phyloP scores from a whole-genome alignment of 2,888 invertebrate species.

The Drosophila putrida region DNA sequence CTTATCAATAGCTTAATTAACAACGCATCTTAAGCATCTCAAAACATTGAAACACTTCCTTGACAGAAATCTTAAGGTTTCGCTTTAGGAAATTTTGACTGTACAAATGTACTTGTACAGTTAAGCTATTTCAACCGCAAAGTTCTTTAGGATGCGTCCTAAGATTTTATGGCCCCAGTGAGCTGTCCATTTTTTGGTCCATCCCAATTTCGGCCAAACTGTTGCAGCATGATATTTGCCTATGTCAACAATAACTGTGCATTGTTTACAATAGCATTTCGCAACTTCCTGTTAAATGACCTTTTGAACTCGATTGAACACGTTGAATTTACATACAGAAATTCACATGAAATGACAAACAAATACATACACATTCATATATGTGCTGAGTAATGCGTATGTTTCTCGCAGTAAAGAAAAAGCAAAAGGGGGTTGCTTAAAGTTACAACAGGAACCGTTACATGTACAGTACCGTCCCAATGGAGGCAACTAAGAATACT shows the following conservation, averaged over 20 bases:
- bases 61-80: no score
- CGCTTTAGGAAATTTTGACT: no score
- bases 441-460: constrained; percentile 7
- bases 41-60: no score
- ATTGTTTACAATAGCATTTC: constrained; percentile 46
- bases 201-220: constrained; percentile 10
- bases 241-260: constrained; percentile 39
- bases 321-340: constrained; percentile 17
- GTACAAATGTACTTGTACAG: no score
- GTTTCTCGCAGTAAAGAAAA: background rate
- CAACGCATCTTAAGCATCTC: no score
- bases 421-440: constrained; percentile 42
- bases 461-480: constrained; percentile 12
- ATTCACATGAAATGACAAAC: background rate
- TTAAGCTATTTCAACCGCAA: background rate
- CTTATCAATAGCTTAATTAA: no score
- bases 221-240: constrained; percentile 2
- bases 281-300: constrained; percentile 37
- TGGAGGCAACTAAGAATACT: background rate
- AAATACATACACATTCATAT: background rate
- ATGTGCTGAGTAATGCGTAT: background rate
- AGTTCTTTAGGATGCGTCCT: background rate
- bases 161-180: no score
- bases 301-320: constrained; percentile 51
- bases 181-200: constrained; percentile 9